phyloP scores from a whole-genome alignment of 1,140 invertebrate species.

The Panulirus ornatus region DNA sequence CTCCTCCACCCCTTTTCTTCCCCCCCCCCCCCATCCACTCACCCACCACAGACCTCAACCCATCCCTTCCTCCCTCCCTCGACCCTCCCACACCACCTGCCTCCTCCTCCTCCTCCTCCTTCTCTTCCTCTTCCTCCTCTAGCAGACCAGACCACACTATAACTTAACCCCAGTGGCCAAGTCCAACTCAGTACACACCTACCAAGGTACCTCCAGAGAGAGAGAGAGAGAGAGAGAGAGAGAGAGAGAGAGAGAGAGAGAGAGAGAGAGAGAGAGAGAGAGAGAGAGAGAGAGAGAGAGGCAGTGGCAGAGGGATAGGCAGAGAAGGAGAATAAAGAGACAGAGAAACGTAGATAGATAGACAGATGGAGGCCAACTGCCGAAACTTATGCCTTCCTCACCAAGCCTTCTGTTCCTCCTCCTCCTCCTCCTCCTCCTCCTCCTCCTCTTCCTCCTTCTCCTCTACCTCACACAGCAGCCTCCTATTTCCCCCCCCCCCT shows the following conservation, averaged over 20 bases:
- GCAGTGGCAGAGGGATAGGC: neutral
- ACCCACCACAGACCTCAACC: neutral
- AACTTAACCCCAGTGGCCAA: neutral
- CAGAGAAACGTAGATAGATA: too few relatives aligned
- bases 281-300: constrained; percentile 8
- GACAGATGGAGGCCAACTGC: too few relatives aligned
- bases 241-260: neutral
- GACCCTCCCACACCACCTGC: neutral
- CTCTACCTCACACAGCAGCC: too few relatives aligned
- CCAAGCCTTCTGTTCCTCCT: too few relatives aligned
- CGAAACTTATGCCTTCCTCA: too few relatives aligned
- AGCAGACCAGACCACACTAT: too few relatives aligned
- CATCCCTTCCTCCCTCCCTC: neutral
- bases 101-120: neutral
- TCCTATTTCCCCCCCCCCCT: neutral
- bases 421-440: neutral
- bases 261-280: constrained; percentile 10
- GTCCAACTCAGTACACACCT: neutral
- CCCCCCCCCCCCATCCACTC: neutral
- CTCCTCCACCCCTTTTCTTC: neutral
- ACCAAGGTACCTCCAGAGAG: too few relatives aligned
- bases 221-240: neutral
- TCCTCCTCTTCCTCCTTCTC: too few relatives aligned
- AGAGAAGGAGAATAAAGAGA: neutral
- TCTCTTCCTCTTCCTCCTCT: neutral